Percentiles rank a stretch among this genome's conserved stretches.
Evolutionary conservation across 2,888 invertebrate genomes (phyloP).

Genomic region (Amblyteles armatorius): DNA sequence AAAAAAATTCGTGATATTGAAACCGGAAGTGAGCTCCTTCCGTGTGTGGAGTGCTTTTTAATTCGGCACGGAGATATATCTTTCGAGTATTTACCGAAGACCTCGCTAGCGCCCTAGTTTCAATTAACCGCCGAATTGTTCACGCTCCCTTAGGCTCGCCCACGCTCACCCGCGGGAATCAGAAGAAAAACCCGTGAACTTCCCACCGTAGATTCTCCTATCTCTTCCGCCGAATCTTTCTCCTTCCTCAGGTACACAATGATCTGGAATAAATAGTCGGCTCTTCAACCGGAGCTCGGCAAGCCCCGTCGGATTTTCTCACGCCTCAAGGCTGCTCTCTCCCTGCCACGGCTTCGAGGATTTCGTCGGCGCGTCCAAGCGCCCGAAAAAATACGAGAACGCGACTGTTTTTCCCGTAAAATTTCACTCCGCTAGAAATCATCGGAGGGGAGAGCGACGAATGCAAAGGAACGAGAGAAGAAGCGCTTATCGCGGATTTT

Average conservation of each 20-base stretch:
- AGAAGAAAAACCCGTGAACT: conserved; percentile 51
- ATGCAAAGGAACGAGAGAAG: background rate
- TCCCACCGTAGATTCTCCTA: conserved; percentile 30
- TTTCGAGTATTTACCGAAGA: conserved; percentile 9
- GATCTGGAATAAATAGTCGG: conserved; percentile 20
- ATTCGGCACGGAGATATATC: background rate
- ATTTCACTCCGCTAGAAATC: background rate
- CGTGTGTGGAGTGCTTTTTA: background rate
- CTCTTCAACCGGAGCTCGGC: background rate
- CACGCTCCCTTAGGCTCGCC: conserved; percentile 54
- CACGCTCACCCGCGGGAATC: conserved; percentile 22
- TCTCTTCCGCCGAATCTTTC: conserved; percentile 65
- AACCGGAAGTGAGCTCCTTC: background rate
- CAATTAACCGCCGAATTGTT: conserved; percentile 54
- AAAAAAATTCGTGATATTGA: too few relatives aligned
- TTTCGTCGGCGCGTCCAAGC: conserved; percentile 18
- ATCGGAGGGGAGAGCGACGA: background rate
- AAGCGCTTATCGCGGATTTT: conserved; percentile 10
- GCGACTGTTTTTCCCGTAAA: background rate
- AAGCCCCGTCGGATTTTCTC: conserved; percentile 42
- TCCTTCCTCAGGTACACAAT: conserved; percentile 33
- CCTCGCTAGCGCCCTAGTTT: background rate
- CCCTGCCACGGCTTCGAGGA: background rate
- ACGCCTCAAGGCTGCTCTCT: conserved; percentile 19
- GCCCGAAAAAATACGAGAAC: background rate